Percentiles rank a stretch among this genome's conserved stretches.
phyloP scores from a whole-genome alignment of 1,140 invertebrate genomes.

The Rhizoglyphus robini region DNA sequence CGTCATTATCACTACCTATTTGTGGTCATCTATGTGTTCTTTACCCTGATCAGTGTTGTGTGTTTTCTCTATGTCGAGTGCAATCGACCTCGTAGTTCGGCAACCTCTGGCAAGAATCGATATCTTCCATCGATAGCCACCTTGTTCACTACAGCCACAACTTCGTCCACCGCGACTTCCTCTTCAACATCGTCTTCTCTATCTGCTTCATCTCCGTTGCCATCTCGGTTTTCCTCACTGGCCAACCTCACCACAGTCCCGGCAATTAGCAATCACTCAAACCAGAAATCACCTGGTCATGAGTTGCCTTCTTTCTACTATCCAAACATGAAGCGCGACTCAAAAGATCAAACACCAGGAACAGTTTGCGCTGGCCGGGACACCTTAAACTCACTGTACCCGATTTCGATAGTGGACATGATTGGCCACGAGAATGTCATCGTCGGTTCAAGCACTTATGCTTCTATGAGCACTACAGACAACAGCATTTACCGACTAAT shows the following conservation, averaged over 20 bases:
- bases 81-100: background rate
- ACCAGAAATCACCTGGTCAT: background rate
- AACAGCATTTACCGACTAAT: constrained; percentile 11
- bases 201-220: constrained; percentile 3
- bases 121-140: constrained; percentile 4
- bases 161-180: background rate
- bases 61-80: constrained; percentile 2
- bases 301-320: background rate
- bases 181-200: constrained; percentile 7
- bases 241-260: background rate
- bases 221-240: constrained; percentile 13
- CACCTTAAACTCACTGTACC: background rate
- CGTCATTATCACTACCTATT: background rate
- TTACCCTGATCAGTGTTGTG: background rate
- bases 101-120: background rate
- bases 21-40: background rate
- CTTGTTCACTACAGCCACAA: background rate
- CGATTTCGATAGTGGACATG: background rate
- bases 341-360: background rate
- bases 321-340: background rate
- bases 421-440: background rate
- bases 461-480: background rate
- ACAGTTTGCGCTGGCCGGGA: background rate
- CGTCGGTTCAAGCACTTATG: background rate
- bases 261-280: background rate